Evolutionary conservation across 2,797 vertebrate genomes (phyloP), one percentile per base, ranked within the genome.

Genomic region (Mormyrus proboscirostris): DNA sequence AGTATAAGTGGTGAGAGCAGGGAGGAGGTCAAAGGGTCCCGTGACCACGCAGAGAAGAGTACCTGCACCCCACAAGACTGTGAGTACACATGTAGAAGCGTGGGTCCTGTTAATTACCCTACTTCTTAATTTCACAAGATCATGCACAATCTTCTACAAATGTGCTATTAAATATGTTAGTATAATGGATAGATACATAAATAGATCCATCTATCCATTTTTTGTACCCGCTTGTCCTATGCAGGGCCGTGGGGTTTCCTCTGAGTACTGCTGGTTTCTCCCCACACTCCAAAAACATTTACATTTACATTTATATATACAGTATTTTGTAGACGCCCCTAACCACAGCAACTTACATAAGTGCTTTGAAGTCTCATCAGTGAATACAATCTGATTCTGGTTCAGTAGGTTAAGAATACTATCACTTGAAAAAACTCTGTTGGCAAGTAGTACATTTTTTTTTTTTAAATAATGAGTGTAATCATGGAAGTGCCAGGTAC

Each of bases 31-130:
- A 94, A 91, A 89, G 91, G 91, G 0, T 91, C 95, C 44, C 95
- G 94, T 90, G 94, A 91, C 92, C 94, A 91, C 10, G 90, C 92
- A 3, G 95, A 96, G 90, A 96, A 91, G 91, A 96, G 90, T 79
- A 94, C 92, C 88, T 98, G 97, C 91, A 95, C 96, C 49, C 94
- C 95, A 55, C 94, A 97, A 89, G 92, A 95, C 90, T 96, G 97
- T 97, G 91, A 93, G 96, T 90, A 25, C 44, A 1, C 12, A 19
- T 5, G 41, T 33, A 16, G 44, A 10, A 33, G 38, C 41, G 47
- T 12, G 49, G 19, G 62, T 41, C 12, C 47, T 57, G 19, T 44
- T 82, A 44, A n/a, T 62, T 62, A 62, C 25, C 57, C 57, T 9
- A 73, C 65, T 38, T 38, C 65, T 73, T 73, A 5, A 38, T 73